Conservation (phyloP, 2,113 vertebrate genomes). For the Nycticebus coucang region DNA sequence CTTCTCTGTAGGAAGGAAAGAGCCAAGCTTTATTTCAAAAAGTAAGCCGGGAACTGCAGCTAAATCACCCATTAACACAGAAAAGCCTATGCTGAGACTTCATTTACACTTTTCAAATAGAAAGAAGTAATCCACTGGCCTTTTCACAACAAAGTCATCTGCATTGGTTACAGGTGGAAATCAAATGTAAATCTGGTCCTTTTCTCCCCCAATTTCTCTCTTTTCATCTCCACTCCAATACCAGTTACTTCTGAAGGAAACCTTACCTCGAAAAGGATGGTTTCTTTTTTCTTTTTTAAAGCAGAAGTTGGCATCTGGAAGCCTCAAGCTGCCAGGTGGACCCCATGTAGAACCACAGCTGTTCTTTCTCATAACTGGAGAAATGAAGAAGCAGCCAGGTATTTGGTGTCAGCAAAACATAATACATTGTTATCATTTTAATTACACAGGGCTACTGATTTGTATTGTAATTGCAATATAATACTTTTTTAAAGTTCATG, state of each 20-base stretch:
- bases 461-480: slow-evolving; percentile 59
- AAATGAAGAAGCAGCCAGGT: slow-evolving; percentile 42
- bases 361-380: slow-evolving; percentile 68
- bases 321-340: slow-evolving; percentile 68
- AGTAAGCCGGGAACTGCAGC: background rate
- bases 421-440: slow-evolving; percentile 72
- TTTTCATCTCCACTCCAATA: background rate
- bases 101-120: background rate
- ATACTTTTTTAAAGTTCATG: slow-evolving; percentile 67
- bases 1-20: background rate
- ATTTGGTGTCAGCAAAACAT: slow-evolving; percentile 67
- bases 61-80: background rate
- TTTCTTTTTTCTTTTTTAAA: slow-evolving; percentile 58
- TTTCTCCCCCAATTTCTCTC: background rate
- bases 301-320: slow-evolving; percentile 70
- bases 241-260: slow-evolving; percentile 57
- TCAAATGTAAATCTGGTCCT: background rate
- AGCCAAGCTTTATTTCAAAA: background rate
- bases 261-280: background rate
- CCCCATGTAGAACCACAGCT: slow-evolving; percentile 64
- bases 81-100: background rate
- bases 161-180: background rate
- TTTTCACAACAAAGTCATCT: background rate
- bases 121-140: background rate
- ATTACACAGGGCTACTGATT: slow-evolving; percentile 63